These are phyloP conservation scores for Danaus plexippus DNA, from an alignment of 1,140 invertebrate genomes.

Conservation along the genomic window DNA sequence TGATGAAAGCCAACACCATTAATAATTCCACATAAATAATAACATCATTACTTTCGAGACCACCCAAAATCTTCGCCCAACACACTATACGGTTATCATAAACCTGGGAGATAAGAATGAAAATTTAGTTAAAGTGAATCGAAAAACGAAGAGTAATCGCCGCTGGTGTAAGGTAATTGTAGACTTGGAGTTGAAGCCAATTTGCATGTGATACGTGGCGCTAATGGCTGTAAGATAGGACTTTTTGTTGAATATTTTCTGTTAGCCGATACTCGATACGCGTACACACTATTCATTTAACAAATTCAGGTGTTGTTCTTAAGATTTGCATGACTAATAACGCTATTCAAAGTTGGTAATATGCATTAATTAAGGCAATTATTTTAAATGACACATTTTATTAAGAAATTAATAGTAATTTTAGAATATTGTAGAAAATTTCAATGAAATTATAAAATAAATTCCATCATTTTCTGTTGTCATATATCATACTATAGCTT, in stretches of 20 bases:
- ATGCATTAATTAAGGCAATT: no score
- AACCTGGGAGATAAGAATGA: constrained; percentile 49
- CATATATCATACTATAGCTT: no score
- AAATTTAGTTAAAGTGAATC: constrained; percentile 32
- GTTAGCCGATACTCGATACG: no score
- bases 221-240: constrained; percentile 53
- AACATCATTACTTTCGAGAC: constrained; percentile 63
- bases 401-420: no score
- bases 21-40: constrained; percentile 61
- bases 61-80: constrained; percentile 66
- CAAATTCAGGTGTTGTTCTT: no score
- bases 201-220: constrained; percentile 63
- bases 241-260: constrained; percentile 52
- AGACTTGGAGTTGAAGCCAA: constrained; percentile 36
- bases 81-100: constrained; percentile 39
- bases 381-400: no score
- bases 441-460: no score
- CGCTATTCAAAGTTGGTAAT: no score
- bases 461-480: no score
- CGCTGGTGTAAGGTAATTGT: constrained; percentile 40
- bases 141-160: constrained; percentile 48
- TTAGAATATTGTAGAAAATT: no score
- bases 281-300: no score
- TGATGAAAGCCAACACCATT: constrained; percentile 41
- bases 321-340: no score